Conservation (phyloP, 2,113 vertebrate species). For the Gymnorhina tibicen region DNA sequence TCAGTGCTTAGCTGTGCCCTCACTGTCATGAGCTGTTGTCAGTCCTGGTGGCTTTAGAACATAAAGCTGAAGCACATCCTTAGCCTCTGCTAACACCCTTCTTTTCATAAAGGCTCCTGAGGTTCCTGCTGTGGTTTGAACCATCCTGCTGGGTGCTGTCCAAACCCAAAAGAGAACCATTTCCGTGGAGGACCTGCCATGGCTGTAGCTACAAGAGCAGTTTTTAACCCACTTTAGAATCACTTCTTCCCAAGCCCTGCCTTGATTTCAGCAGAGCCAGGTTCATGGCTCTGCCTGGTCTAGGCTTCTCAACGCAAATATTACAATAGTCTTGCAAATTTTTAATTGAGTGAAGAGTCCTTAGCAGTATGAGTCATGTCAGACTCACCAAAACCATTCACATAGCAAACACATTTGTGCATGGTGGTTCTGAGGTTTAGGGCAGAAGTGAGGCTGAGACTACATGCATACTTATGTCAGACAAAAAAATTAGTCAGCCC, state of each 20-base stretch:
- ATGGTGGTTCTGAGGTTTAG: not conserved
- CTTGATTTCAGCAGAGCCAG: not conserved
- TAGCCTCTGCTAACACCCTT: not conserved
- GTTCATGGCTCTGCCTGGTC: not conserved
- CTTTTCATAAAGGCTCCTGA: not conserved
- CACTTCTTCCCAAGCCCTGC: rapidly evolving
- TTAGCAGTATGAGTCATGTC: not conserved
- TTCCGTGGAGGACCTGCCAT: not conserved
- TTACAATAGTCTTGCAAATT: not conserved
- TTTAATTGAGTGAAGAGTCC: not conserved
- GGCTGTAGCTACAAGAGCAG: not conserved
- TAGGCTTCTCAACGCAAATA: not conserved
- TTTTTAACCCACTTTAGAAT: not conserved
- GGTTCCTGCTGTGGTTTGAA: not conserved
- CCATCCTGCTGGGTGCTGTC: not conserved
- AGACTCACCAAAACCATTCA: not conserved
- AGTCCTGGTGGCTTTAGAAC: not conserved
- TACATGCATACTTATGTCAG: not conserved
- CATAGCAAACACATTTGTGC: rapidly evolving
- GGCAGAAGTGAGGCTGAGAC: not conserved
- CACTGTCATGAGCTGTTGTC: rapidly evolving
- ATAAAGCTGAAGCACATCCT: not conserved
- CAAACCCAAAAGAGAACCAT: not conserved
- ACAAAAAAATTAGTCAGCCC: not conserved
- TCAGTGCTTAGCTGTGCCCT: not conserved